phyloP scores from a whole-genome alignment of 2,888 invertebrate genomes.

The Chorisops tibialis region DNA sequence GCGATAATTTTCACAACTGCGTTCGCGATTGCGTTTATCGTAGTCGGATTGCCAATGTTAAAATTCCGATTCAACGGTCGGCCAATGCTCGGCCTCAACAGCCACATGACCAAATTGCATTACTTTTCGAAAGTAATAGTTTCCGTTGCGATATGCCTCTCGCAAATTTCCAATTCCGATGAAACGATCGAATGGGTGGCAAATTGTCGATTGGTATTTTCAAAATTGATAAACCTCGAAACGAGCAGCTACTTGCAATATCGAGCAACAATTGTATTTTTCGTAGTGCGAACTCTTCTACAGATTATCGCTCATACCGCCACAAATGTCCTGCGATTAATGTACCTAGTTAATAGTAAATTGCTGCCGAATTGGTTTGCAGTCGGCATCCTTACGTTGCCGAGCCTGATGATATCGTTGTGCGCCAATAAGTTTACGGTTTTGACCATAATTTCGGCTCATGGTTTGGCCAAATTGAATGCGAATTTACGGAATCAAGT shows the following conservation, averaged over 20 bases:
- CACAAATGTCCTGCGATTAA: not conserved
- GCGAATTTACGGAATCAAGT: constrained; percentile 1
- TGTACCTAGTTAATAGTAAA: not conserved
- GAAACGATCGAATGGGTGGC: not conserved
- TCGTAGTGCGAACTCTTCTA: not conserved
- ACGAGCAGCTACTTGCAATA: not conserved
- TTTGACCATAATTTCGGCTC: not conserved
- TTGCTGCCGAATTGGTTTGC: not conserved
- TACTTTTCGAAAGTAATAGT: constrained; percentile 3
- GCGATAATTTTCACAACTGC: not conserved
- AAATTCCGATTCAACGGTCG: not conserved
- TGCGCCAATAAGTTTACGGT: constrained; percentile 10
- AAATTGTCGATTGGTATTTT: not conserved
- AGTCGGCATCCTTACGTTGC: constrained; percentile 1
- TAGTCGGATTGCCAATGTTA: not conserved
- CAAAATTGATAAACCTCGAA: not conserved
- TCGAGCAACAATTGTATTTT: constrained; percentile 4
- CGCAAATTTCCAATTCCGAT: not conserved
- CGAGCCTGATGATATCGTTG: constrained; percentile 4
- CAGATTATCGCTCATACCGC: constrained; percentile 5
- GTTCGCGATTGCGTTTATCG: not conserved
- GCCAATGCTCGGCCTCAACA: not conserved
- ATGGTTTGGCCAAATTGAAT: constrained; percentile 9
- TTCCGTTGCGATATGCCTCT: not conserved
- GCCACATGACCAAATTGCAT: constrained; percentile 9